Evolutionary conservation across 2,888 invertebrate genomes (phyloP).

Genomic region (Thecophora atra): DNA sequence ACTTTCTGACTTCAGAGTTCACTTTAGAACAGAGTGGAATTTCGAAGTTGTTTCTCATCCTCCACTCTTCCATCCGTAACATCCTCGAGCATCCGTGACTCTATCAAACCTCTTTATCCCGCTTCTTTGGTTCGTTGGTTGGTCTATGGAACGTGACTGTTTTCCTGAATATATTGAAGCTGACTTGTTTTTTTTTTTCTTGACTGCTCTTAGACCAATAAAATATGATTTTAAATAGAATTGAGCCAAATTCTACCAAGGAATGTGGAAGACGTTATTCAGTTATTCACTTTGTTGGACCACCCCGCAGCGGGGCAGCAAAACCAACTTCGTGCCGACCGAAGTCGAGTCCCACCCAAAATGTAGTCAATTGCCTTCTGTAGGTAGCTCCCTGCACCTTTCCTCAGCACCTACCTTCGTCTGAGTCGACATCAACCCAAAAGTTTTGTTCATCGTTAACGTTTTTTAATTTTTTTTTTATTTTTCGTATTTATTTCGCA

Average conservation of each 20-base stretch:
- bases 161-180: not conserved
- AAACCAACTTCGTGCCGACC: constrained; percentile 7
- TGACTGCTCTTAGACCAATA: not conserved
- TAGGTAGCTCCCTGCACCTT: not conserved
- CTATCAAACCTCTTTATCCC: too few species aligned
- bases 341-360: constrained; percentile 7
- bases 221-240: constrained; percentile 30
- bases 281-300: constrained; percentile 7
- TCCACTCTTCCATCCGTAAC: too few species aligned
- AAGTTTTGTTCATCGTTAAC: constrained; percentile 2
- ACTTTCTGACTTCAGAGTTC: not conserved
- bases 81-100: too few species aligned
- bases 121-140: not conserved
- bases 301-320: constrained; percentile 13
- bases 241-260: constrained; percentile 14
- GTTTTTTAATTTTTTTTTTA: constrained; percentile 15
- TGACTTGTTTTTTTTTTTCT: constrained; percentile 13
- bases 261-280: constrained; percentile 16
- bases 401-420: not conserved
- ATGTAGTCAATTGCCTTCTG: not conserved
- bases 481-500: constrained; percentile 12
- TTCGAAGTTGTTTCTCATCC: too few species aligned
- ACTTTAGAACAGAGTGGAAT: not conserved
- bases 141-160: constrained; percentile 12
- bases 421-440: not conserved